Base-by-base conservation (phyloP, 2,113 vertebrate genomes). In the Elgaria multicarinata region DNA sequence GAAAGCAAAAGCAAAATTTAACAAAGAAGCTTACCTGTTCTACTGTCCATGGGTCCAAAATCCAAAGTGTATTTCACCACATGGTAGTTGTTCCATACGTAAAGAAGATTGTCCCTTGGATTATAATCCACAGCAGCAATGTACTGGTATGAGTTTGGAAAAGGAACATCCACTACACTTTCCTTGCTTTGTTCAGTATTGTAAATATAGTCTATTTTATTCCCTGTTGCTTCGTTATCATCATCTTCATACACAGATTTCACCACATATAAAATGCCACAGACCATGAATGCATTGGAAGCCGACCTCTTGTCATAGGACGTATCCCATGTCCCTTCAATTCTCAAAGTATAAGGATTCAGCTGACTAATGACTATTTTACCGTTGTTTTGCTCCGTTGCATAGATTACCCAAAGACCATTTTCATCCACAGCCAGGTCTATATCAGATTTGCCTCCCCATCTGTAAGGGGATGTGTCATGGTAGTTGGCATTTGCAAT, bases 81-180 rank as follows among this genome's bases (percentile, higher is more conserved):
- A 0, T 99, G 99, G 92, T 99, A 99, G 95, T 99, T 99, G 97
- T 99, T 99, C 99, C 99, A 99, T 3, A 99, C 99, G 0, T 99
- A 99, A 42, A 99, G 98, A 72, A 99, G 97, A 92, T 99, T 99
- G 97, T 99, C 99, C 90, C 99, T 97, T 87, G 99, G 99, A 92
- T 99, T 99, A 96, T 99, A 99, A 99, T 99, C 99, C 98, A 99
- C 99, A 77, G 99, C 99, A 36, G 99, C 98, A 69, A 99, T 99
- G 96, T 99, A 99, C 96, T 99, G 99, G 94, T 99, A 99, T 3
- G 99, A 99, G 93, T 99, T 99, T 84, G 99, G 99, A 91, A 99
- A 99, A 20, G 98, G 97, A 79, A 99, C 98, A 95, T 99, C 98
- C 94, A 99, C 98, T 94, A 97, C 97, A 66, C 98, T 98, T 66